Evolutionary conservation across 2,888 invertebrate genomes (phyloP).

Genomic region (Galerucella nymphaeae): DNA sequence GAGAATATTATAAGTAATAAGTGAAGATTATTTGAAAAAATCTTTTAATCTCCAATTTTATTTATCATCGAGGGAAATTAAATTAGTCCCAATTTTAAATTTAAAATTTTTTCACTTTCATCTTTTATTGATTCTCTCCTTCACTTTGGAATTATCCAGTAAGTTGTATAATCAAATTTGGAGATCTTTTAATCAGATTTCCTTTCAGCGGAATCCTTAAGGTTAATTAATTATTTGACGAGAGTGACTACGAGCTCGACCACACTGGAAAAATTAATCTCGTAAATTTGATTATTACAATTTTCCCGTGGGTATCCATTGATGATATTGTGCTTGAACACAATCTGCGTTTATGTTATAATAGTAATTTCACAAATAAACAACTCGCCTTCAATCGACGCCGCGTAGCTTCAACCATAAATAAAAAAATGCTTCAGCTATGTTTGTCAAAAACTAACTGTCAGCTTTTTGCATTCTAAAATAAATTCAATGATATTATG

Average conservation of each 20-base stretch:
- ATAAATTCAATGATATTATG: too few species aligned
- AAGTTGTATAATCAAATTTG: slow-evolving; percentile 54
- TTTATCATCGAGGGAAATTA: slow-evolving; percentile 27
- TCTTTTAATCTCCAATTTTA: neutral
- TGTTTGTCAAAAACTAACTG: too few species aligned
- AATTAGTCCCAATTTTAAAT: slow-evolving; percentile 32
- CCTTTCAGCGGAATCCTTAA: slow-evolving; percentile 36
- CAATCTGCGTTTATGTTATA: too few species aligned
- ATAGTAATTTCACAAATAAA: too few species aligned
- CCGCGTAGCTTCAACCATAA: too few species aligned
- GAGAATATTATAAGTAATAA: neutral
- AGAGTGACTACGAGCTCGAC: slow-evolving; percentile 8
- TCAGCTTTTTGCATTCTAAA: too few species aligned
- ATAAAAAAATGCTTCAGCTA: too few species aligned
- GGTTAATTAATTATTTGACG: slow-evolving; percentile 46
- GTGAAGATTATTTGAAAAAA: neutral
- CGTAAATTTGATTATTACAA: neutral
- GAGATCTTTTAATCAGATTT: slow-evolving; percentile 52
- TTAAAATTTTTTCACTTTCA: slow-evolving; percentile 36
- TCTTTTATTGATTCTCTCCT: slow-evolving; percentile 12
- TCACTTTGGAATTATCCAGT: slow-evolving; percentile 34
- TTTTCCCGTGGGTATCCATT: too few species aligned
- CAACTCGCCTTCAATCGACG: too few species aligned
- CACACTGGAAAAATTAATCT: neutral
- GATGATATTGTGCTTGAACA: too few species aligned